A percentile compares a stretch with the other conserved stretches of the same genome.
These are phyloP conservation scores for Acipenser ruthenus DNA, from an alignment of 2,797 vertebrate species.

Conservation along the genomic window DNA sequence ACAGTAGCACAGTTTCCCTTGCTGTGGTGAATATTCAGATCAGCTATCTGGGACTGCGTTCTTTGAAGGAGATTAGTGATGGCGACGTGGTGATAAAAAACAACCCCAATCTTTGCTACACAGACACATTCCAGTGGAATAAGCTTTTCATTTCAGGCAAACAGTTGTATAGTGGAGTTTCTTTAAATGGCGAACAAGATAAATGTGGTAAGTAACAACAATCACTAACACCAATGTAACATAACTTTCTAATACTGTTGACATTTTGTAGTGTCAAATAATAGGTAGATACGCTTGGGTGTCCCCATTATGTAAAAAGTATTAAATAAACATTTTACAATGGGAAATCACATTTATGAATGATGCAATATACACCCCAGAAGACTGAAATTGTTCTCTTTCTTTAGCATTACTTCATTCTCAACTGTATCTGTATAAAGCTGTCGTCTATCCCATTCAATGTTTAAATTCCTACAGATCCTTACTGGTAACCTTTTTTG, in stretches of 20 bases:
- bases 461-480: not conserved
- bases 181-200: conserved; percentile 35
- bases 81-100: conserved; percentile 64
- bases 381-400: no score
- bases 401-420: no score
- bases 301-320: not conserved
- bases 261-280: not conserved
- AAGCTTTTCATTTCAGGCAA: conserved; percentile 59
- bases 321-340: not conserved
- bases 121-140: conserved; percentile 57
- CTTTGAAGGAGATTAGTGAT: conserved; percentile 81
- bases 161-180: conserved; percentile 49
- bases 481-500: not conserved
- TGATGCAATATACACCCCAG: no score
- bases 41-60: conserved; percentile 69
- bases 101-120: conserved; percentile 71
- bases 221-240: no score
- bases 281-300: not conserved
- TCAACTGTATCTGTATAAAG: no score
- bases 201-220: conserved; percentile 62
- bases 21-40: conserved; percentile 48
- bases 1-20: no score
- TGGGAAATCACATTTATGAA: no score
- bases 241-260: not conserved
- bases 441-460: not conserved